Evolutionary conservation across 1,140 invertebrate species (phyloP).

Genomic region (Saccostrea glomerata): DNA sequence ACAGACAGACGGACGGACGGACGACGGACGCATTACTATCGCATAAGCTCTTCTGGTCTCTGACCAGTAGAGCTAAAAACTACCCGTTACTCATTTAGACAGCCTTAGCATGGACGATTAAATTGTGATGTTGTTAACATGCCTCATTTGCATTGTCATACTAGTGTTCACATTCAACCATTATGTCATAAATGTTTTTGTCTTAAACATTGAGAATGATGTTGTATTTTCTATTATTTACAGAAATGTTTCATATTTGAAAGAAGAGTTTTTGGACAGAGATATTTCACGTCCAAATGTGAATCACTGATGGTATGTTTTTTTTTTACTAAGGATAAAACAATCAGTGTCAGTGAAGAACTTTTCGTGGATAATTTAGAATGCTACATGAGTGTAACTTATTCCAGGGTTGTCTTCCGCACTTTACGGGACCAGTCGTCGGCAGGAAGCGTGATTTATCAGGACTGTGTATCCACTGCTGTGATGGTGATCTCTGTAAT

Average conservation of each 20-base stretch:
- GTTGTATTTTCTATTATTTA: not conserved
- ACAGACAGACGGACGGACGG: too few relatives aligned
- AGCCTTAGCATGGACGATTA: too few relatives aligned
- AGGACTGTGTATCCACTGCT: not conserved
- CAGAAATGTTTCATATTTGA: conserved; percentile 4
- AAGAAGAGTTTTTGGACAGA: not conserved
- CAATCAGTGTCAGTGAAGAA: not conserved
- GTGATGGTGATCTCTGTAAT: conserved; percentile 23
- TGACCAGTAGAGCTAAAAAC: too few relatives aligned
- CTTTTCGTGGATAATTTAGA: not conserved
- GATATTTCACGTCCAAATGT: conserved; percentile 16
- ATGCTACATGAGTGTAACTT: not conserved
- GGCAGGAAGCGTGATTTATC: not conserved
- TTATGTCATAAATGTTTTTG: too few relatives aligned
- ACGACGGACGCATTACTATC: too few relatives aligned
- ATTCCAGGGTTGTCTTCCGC: not conserved
- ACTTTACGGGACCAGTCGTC: not conserved
- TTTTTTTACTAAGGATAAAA: not conserved
- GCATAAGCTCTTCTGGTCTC: too few relatives aligned
- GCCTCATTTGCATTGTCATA: too few relatives aligned
- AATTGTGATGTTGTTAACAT: too few relatives aligned
- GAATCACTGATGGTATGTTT: conserved; percentile 4
- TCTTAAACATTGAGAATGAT: too few relatives aligned
- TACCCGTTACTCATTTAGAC: too few relatives aligned
- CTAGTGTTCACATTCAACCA: too few relatives aligned